Base-by-base conservation (phyloP, 1,140 invertebrate species). In the Cotesia chilonis region DNA sequence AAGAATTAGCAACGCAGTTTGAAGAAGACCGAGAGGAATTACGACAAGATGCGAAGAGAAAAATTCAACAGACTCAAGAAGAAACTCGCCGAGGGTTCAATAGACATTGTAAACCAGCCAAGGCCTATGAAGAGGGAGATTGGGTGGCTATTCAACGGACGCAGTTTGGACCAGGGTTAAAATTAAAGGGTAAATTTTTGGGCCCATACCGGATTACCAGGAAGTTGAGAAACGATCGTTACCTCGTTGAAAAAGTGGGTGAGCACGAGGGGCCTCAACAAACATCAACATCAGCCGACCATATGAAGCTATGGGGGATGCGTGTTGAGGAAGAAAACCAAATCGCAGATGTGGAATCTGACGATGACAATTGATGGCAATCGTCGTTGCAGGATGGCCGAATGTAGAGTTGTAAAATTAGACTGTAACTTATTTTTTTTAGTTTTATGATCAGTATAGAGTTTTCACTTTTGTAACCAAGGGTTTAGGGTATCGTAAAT, bases 1-100 rank as follows among this genome's bases (percentile, higher is more conserved):
- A 59, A 1, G 63, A 72, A 20, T 65, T 17, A 28, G 38, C 59
- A 6, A 20, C 4, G 9, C 7, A 17, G 9, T 71, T 71, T 36
- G 64, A 65, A 35, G 65, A 71, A 37, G 36, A 68, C 14, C 54
- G 41, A 12, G 51, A 36, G n/a, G 47, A 68, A n/a, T 2, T 68
- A 9, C 28, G 71, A 71, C n/a, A 75, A 28, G 73, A 77, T 9
- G 77, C 79, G 0, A 81, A 76, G 61, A 65, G 75, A 66, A 75
- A 80, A 59, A 80, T 84, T 5, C 7, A 59, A 14, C 75, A 76
- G 35, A 67, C 79, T 14, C n/a, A n/a, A n/a, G n/a, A n/a, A n/a
- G n/a, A n/a, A n/a, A n/a, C n/a, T n/a, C n/a, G n/a, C n/a, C n/a
- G n/a, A n/a, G n/a, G n/a, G n/a, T n/a, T n/a, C n/a, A n/a, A n/a